These are phyloP conservation scores for Abrostola triplasia DNA, from an alignment of 2,888 invertebrate genomes.

Conservation along the genomic window DNA sequence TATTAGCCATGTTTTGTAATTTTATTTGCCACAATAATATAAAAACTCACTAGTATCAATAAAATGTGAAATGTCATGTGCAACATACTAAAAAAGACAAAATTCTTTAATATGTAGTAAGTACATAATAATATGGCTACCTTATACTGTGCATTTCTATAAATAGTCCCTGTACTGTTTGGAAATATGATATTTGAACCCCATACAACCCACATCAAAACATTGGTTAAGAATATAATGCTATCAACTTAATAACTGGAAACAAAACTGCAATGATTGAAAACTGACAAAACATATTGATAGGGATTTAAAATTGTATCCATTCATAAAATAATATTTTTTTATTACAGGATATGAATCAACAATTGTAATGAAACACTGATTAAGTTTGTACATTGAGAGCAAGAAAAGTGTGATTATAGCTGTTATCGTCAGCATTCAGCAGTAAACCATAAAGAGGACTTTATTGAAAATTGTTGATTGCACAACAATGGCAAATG, in stretches of 20 bases:
- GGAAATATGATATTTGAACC: constrained; percentile 41
- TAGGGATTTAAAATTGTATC: constrained; percentile 9
- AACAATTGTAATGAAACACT: constrained; percentile 74
- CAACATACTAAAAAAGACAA: constrained; percentile 1
- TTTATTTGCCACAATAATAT: constrained; percentile 6
- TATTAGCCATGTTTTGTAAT: not conserved
- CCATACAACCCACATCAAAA: constrained; percentile 17
- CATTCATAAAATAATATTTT: constrained; percentile 31
- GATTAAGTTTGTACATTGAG: constrained; percentile 72
- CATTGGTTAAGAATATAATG: constrained; percentile 1
- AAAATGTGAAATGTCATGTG: constrained; percentile 15
- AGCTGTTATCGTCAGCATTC: constrained; percentile 74
- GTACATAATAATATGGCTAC: constrained; percentile 8
- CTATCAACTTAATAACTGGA: not conserved
- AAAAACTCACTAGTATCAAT: constrained; percentile 13
- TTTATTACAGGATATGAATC: constrained; percentile 71
- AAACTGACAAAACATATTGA: not conserved
- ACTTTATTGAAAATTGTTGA: constrained; percentile 86
- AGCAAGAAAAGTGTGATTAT: constrained; percentile 62
- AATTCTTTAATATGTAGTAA: constrained; percentile 6
- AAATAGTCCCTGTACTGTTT: constrained; percentile 26
- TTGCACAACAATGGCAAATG: constrained; percentile 83
- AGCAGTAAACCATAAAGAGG: constrained; percentile 76
- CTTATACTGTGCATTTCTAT: constrained; percentile 23
- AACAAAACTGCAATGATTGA: not conserved